Conservation (phyloP, 64 coral and sea anemone species). For the Porites lutea region DNA sequence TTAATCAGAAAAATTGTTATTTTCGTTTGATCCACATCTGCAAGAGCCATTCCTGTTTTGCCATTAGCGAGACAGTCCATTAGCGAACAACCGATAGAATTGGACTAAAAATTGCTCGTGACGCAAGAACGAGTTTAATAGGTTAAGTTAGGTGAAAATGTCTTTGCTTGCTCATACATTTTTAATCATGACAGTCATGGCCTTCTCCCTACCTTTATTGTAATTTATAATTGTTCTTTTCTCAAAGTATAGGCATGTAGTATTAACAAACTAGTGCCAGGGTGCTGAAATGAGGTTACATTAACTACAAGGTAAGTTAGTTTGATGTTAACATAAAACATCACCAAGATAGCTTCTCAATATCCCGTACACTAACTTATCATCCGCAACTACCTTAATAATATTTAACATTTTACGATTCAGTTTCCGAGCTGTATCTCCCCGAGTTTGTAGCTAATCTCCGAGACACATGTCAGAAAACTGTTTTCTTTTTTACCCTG, state of each 20-base stretch:
- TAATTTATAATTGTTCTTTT: neutral
- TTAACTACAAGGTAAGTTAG: neutral
- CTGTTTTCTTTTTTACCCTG: too few relatives aligned
- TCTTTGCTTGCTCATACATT: neutral
- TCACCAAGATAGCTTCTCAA: neutral
- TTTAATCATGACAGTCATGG: slow-evolving; percentile 13
- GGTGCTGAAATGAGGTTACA: neutral
- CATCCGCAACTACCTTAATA: neutral
- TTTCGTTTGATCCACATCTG: neutral
- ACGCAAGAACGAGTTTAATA: neutral
- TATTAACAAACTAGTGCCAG: neutral
- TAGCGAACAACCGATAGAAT: too few relatives aligned
- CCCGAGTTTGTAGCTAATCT: too few relatives aligned
- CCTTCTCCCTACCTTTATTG: neutral
- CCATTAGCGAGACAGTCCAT: neutral
- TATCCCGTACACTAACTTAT: neutral
- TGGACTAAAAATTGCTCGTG: neutral
- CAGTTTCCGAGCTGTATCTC: too few relatives aligned
- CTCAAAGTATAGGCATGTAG: neutral
- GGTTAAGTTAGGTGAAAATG: neutral
- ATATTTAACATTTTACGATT: too few relatives aligned
- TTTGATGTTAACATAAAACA: neutral
- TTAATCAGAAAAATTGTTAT: neutral
- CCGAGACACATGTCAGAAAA: too few relatives aligned
- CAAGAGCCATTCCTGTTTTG: neutral